Conservation (phyloP, 2,113 vertebrate genomes). For the Protobothrops flavoviridis region DNA sequence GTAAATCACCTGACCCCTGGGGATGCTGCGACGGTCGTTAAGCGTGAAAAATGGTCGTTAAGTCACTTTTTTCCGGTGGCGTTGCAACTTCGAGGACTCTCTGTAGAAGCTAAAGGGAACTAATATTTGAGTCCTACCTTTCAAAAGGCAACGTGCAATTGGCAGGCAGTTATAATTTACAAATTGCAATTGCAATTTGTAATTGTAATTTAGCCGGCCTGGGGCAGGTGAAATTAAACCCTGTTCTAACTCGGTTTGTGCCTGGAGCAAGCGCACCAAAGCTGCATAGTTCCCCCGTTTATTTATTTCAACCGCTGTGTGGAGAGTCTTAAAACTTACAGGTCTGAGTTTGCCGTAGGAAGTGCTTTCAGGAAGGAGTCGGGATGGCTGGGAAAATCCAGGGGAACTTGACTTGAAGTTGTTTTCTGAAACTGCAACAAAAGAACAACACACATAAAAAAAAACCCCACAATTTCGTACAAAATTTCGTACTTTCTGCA, state of each 20-base stretch:
- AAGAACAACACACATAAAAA: neutral
- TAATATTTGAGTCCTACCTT: too few species aligned
- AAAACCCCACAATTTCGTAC: neutral
- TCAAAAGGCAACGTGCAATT: too few species aligned
- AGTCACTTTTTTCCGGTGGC: too few species aligned
- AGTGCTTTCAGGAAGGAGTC: slow-evolving; percentile 81
- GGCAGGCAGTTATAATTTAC: neutral
- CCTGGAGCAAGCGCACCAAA: fast-evolving
- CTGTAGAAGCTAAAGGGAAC: too few species aligned
- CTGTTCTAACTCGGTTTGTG: neutral
- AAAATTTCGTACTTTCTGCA: neutral
- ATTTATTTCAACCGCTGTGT: neutral
- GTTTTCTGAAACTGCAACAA: slow-evolving; percentile 74
- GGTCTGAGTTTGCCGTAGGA: slow-evolving; percentile 87
- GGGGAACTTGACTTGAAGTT: slow-evolving; percentile 81
- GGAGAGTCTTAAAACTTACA: slow-evolving; percentile 70
- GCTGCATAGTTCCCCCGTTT: too few species aligned
- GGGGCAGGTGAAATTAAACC: neutral
- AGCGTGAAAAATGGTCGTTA: too few species aligned
- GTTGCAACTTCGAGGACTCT: too few species aligned
- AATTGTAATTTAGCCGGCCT: too few species aligned
- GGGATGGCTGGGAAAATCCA: slow-evolving; percentile 79
- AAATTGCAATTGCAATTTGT: too few species aligned
- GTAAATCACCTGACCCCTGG: too few species aligned
- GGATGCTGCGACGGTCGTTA: too few species aligned